Conservation (phyloP, 1,140 invertebrate species). For the Solenopsis fugax region DNA sequence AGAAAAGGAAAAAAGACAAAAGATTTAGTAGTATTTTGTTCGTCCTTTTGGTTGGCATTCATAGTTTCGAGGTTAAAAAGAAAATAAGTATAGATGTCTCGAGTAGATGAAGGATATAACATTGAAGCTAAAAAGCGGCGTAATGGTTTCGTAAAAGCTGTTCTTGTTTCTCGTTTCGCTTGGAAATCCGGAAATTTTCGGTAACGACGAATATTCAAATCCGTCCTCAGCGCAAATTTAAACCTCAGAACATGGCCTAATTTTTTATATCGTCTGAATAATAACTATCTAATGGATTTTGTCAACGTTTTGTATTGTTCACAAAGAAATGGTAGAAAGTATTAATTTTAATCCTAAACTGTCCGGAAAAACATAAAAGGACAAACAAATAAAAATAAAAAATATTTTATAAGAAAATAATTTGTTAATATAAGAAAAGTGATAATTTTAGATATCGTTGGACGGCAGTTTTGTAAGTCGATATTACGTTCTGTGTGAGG, state of each 20-base stretch:
- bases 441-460: too few relatives aligned
- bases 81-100: background rate
- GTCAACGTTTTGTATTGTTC: too few relatives aligned
- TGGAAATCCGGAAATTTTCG: background rate
- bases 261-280: too few relatives aligned
- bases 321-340: too few relatives aligned
- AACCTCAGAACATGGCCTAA: background rate
- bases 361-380: too few relatives aligned
- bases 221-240: background rate
- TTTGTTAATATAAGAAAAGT: too few relatives aligned
- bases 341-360: too few relatives aligned
- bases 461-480: too few relatives aligned
- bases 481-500: too few relatives aligned
- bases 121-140: conserved; percentile 2
- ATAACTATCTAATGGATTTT: too few relatives aligned
- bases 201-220: background rate
- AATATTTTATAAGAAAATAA: too few relatives aligned
- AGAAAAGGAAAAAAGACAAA: background rate
- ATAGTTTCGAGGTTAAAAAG: background rate
- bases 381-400: too few relatives aligned
- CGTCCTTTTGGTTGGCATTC: background rate
- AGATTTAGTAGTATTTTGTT: background rate
- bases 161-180: background rate
- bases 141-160: background rate
- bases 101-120: background rate